A percentile compares a stretch with the other conserved stretches of the same genome.
These are phyloP conservation scores for Felis chaus DNA, from an alignment of 2,113 vertebrate genomes.

Conservation along the genomic window DNA sequence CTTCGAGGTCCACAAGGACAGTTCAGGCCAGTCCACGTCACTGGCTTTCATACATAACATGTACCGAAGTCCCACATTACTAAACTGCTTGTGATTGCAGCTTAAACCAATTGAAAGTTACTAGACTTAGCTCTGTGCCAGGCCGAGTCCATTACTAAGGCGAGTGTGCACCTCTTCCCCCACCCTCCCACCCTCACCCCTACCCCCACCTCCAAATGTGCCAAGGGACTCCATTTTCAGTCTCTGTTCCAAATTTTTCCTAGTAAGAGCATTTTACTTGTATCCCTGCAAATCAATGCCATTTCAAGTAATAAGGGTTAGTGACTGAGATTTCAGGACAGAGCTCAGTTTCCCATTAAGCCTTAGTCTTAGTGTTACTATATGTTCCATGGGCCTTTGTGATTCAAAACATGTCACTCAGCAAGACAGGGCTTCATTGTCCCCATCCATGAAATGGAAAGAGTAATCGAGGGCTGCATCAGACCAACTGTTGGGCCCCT, in stretches of 20 bases:
- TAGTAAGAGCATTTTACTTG: background rate
- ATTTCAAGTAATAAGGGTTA: background rate
- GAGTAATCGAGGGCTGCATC: background rate
- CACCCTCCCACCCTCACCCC: background rate
- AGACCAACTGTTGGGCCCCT: background rate
- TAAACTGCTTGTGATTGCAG: background rate
- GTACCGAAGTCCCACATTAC: background rate
- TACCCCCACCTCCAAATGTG: no score
- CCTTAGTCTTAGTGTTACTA: background rate
- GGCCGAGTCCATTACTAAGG: background rate
- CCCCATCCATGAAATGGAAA: background rate
- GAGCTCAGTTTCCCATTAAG: background rate
- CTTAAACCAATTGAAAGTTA: constrained; percentile 3
- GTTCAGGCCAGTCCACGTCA: background rate
- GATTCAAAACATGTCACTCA: background rate
- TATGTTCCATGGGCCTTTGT: background rate
- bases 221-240: background rate
- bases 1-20: background rate
- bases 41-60: background rate
- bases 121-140: background rate
- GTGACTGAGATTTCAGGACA: background rate
- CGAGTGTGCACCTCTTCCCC: background rate
- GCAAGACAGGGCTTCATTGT: background rate
- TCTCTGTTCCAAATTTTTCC: background rate
- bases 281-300: background rate